Evolutionary conservation across 2,113 vertebrate species (phyloP).

Genomic region (Xenopus laevis): DNA sequence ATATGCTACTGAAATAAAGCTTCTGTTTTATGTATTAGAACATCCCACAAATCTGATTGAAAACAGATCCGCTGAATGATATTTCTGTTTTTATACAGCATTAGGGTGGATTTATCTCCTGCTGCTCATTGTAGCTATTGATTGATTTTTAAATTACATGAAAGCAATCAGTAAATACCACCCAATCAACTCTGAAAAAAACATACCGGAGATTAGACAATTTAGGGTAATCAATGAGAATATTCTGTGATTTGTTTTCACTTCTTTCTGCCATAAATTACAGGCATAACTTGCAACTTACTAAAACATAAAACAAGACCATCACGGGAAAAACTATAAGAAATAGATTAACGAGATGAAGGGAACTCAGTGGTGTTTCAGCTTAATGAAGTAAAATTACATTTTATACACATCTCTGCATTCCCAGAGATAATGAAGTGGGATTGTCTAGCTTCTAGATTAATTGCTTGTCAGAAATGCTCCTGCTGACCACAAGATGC

Average conservation of each 20-base stretch:
- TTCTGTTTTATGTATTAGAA: constrained; percentile 73
- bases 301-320: constrained; percentile 92
- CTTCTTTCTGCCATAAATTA: constrained; percentile 91
- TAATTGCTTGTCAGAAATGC: constrained; percentile 63
- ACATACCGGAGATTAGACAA: constrained; percentile 97
- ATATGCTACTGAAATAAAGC: constrained; percentile 54
- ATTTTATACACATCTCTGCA: constrained; percentile 65
- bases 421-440: constrained; percentile 62
- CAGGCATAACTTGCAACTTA: constrained; percentile 83
- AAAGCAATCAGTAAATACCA: constrained; percentile 97
- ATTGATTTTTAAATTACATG: constrained; percentile 99
- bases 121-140: constrained; percentile 85
- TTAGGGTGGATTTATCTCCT: constrained; percentile 83
- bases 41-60: constrained; percentile 77
- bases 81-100: constrained; percentile 69
- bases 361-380: constrained; percentile 71
- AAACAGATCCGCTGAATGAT: constrained; percentile 68
- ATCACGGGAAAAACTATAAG: constrained; percentile 85
- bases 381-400: constrained; percentile 85
- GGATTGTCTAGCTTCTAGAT: constrained; percentile 73
- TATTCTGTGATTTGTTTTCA: constrained; percentile 96
- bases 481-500: constrained; percentile 16
- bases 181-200: constrained; percentile 89
- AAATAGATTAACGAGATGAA: constrained; percentile 89
- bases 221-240: constrained; percentile 98